Evolutionary conservation across 2,113 vertebrate genomes (phyloP).

Genomic region (Gulo gulo): DNA sequence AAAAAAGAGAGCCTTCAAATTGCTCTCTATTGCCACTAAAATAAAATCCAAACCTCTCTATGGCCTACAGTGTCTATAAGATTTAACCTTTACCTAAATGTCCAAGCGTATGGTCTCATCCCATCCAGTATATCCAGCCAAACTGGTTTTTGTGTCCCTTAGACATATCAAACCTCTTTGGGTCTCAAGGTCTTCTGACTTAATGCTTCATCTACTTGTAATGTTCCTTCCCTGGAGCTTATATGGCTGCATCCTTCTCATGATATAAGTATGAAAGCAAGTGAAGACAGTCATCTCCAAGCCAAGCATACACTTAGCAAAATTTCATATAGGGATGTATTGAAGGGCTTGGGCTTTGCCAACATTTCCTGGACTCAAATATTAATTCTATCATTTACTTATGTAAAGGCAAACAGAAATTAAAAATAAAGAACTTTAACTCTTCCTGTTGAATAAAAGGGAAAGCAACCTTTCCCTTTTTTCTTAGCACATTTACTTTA

Average conservation of each 20-base stretch:
- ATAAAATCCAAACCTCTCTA: neutral
- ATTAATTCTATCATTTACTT: neutral
- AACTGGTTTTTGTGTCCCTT: neutral
- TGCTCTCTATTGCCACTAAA: neutral
- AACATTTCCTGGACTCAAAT: neutral
- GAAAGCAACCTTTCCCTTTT: neutral
- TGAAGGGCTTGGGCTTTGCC: neutral
- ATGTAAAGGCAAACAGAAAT: neutral
- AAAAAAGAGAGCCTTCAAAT: neutral
- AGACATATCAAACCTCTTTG: neutral
- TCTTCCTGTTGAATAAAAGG: neutral
- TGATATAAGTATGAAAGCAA: neutral
- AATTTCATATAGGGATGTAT: neutral
- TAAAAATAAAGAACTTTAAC: constrained; percentile 11
- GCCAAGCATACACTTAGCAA: neutral
- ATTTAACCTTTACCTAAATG: neutral
- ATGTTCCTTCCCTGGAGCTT: neutral
- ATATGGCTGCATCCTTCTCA: neutral
- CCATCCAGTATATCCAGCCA: neutral
- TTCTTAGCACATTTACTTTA: neutral
- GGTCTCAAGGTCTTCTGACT: neutral
- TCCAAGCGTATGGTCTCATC: neutral
- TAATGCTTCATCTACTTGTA: neutral
- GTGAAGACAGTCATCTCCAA: neutral
- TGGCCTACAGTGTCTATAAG: neutral